Base-by-base conservation (phyloP, 2,888 invertebrate genomes). In the Cataglyphis livida region DNA sequence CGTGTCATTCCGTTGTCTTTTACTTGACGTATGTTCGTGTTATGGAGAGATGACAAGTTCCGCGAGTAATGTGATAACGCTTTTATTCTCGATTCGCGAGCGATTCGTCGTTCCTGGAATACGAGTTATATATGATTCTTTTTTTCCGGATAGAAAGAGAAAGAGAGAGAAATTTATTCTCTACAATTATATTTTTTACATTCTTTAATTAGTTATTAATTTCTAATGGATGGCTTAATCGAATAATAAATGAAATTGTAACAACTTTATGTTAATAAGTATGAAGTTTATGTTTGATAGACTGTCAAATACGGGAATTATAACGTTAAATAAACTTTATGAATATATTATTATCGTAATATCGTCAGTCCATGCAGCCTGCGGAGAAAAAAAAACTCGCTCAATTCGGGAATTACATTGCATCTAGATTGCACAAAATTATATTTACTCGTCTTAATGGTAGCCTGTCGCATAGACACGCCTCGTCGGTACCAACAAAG, bases 361-460 rank as follows among this genome's bases (percentile, higher is more conserved):
- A 25, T 25, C 21, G 9, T n/a, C 25, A 35, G n/a, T 18, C 25
- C 21, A 32, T 6, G 54, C n/a, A 10, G 48, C 44, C 12, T 12
- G 15, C 32, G 21, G 21, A 41, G 41, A 28, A 28, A 51, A 57
- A 57, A 57, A 57, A 15, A 2, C 15, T 10, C 1, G 15, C 41
- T 54, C 35, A 57, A 76, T 66, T 41, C 76, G 54, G 10, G 68
- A 41, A 76, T 76, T 76, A 76, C 54, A 15, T 68, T 76, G 68
- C 76, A 84, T 88, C 78, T 82, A 84, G 82, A 83, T 89, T 85
- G 84, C 85, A 84, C 85, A 88, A 89, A 90, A 87, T 87, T 90
- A 88, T 86, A 86, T 88, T 90, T 88, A 85, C 86, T 90, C 88
- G 84, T 83, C 83, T 73, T 90, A 88, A 90, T 90, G 82, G 84